Conservation (phyloP, 2,888 invertebrate genomes). For the Luffia ferchaultella region DNA sequence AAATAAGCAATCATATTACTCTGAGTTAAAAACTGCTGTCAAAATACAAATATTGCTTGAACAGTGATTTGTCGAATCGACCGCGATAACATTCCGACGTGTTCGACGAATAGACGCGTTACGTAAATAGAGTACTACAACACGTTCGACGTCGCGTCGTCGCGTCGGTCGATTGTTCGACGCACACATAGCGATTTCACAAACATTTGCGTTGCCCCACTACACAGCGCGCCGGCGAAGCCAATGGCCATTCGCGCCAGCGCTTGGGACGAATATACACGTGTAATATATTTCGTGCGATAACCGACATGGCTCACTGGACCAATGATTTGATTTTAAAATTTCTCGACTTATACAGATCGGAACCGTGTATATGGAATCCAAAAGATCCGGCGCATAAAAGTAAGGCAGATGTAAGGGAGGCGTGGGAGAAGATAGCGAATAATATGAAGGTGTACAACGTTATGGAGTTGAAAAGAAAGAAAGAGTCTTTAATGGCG, state of each 20-base stretch:
- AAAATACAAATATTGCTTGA: too few species aligned
- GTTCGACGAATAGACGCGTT: background rate
- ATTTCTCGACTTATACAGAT: background rate
- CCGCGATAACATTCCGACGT: too few species aligned
- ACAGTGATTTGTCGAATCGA: too few species aligned
- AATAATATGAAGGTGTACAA: background rate
- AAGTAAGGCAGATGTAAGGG: background rate
- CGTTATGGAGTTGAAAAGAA: background rate
- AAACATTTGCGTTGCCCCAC: background rate
- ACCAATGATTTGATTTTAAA: background rate
- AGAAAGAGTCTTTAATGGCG: background rate
- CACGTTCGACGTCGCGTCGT: background rate
- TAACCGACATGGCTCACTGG: too few species aligned
- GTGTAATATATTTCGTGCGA: background rate
- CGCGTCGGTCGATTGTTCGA: background rate
- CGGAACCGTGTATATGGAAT: background rate
- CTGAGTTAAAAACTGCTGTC: too few species aligned
- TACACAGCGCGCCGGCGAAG: background rate
- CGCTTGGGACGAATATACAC: too few species aligned
- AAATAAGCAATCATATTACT: too few species aligned
- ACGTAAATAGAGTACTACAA: slow-evolving; percentile 6
- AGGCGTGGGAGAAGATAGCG: background rate
- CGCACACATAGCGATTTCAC: background rate
- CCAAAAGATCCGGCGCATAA: background rate
- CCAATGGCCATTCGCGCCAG: background rate